Conservation (phyloP, 1,140 invertebrate genomes). For the Drosophila bocki region DNA sequence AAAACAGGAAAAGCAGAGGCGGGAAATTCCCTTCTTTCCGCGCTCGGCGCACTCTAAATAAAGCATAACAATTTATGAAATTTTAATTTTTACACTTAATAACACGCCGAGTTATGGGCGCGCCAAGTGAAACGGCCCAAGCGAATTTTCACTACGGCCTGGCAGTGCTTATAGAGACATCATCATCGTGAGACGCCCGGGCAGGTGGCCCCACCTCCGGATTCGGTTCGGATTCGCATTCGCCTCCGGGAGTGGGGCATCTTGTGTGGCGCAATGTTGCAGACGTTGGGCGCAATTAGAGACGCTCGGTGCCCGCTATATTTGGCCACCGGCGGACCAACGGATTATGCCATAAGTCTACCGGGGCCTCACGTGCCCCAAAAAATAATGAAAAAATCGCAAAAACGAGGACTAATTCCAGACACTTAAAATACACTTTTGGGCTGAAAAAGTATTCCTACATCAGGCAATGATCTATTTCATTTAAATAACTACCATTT, state of each 20-base stretch:
- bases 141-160: conserved; percentile 13
- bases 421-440: neutral
- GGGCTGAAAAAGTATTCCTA: neutral
- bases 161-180: conserved; percentile 61
- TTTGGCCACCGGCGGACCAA: conserved; percentile 34
- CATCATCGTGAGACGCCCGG: conserved; percentile 67
- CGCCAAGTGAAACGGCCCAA: conserved; percentile 54
- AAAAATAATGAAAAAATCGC: neutral
- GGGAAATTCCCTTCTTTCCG: conserved; percentile 14
- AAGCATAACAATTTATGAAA: conserved; percentile 81
- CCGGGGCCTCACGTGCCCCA: neutral
- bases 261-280: conserved; percentile 65
- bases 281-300: conserved; percentile 73
- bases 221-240: neutral
- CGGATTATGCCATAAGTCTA: conserved; percentile 29
- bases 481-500: neutral
- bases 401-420: neutral
- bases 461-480: neutral
- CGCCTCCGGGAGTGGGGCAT: conserved; percentile 16
- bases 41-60: conserved; percentile 69
- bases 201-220: conserved; percentile 56
- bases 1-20: conserved; percentile 46
- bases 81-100: conserved; percentile 83
- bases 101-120: conserved; percentile 75
- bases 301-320: conserved; percentile 48